phyloP scores from a whole-genome alignment of 1,140 invertebrate species.

The Stegodyphus mimosarum region DNA sequence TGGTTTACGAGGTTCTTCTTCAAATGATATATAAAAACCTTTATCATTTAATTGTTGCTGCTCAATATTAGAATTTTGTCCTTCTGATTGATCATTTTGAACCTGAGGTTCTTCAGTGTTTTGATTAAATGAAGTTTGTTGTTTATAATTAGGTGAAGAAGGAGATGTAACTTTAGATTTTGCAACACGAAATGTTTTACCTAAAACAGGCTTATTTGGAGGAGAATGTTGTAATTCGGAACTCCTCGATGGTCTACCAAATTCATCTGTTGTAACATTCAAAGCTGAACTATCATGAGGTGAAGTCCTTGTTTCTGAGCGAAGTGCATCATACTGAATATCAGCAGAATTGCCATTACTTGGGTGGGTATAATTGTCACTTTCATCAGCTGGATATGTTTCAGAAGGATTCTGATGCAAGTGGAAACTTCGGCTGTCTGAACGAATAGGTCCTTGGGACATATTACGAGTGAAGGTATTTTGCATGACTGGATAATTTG shows the following conservation, averaged over 20 bases:
- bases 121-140: conserved; percentile 54
- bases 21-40: conserved; percentile 96
- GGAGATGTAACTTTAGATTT: conserved; percentile 60
- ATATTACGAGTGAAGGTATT: conserved; percentile 37
- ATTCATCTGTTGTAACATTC: conserved; percentile 42
- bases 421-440: conserved; percentile 35
- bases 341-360: conserved; percentile 16
- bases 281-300: not conserved
- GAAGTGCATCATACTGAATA: conserved; percentile 20
- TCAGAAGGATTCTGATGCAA: conserved; percentile 40
- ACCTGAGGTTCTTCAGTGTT: conserved; percentile 57
- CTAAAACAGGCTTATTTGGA: conserved; percentile 58
- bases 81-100: conserved; percentile 74
- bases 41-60: conserved; percentile 73
- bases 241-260: conserved; percentile 38
- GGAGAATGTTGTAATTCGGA: conserved; percentile 56
- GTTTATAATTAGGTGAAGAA: conserved; percentile 43
- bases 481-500: conserved; percentile 50
- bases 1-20: conserved; percentile 86
- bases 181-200: conserved; percentile 62
- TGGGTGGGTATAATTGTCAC: conserved; percentile 22
- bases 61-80: not conserved
- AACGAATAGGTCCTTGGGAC: not conserved
- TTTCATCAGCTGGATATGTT: conserved; percentile 20
- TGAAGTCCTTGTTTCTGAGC: not conserved